phyloP scores from a whole-genome alignment of 2,888 invertebrate species.

The Hipparchia sbordonii region DNA sequence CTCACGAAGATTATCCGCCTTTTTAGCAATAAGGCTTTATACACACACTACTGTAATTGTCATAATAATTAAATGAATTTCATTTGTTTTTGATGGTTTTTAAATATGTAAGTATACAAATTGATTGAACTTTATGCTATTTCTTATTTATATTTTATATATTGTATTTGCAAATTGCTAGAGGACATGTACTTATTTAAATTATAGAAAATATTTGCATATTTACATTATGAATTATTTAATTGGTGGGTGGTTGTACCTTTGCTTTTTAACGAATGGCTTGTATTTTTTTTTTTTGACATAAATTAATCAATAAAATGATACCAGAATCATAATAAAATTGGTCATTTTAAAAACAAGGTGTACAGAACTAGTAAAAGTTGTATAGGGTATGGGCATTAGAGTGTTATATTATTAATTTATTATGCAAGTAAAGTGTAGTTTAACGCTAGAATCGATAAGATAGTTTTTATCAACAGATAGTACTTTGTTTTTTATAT shows the following conservation, averaged over 20 bases:
- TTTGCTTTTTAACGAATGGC: slow-evolving; percentile 18
- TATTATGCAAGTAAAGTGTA: slow-evolving; percentile 26
- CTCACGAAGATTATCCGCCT: slow-evolving; percentile 75
- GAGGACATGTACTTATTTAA: slow-evolving; percentile 36
- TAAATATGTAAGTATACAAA: slow-evolving; percentile 11
- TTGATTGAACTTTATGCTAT: slow-evolving; percentile 34
- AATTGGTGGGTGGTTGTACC: slow-evolving; percentile 21
- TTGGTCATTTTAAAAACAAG: slow-evolving; percentile 11
- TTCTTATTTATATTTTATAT: slow-evolving; percentile 38
- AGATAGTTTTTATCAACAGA: slow-evolving; percentile 22
- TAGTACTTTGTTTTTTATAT: slow-evolving; percentile 25
- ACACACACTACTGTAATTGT: slow-evolving; percentile 45
- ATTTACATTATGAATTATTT: slow-evolving; percentile 10
- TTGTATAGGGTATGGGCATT: slow-evolving; percentile 45
- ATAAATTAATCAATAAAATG: neutral
- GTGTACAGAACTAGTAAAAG: slow-evolving; percentile 24
- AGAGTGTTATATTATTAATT: slow-evolving; percentile 29
- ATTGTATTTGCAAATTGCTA: slow-evolving; percentile 34
- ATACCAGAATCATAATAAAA: slow-evolving; percentile 2
- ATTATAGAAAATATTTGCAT: slow-evolving; percentile 22
- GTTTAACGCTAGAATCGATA: slow-evolving; percentile 35
- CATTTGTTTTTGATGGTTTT: slow-evolving; percentile 42
- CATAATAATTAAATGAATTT: slow-evolving; percentile 45
- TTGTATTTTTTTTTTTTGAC: slow-evolving; percentile 9
- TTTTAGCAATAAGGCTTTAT: slow-evolving; percentile 65